phyloP scores from a whole-genome alignment of 2,797 vertebrate genomes.

The Cynopterus sphinx region DNA sequence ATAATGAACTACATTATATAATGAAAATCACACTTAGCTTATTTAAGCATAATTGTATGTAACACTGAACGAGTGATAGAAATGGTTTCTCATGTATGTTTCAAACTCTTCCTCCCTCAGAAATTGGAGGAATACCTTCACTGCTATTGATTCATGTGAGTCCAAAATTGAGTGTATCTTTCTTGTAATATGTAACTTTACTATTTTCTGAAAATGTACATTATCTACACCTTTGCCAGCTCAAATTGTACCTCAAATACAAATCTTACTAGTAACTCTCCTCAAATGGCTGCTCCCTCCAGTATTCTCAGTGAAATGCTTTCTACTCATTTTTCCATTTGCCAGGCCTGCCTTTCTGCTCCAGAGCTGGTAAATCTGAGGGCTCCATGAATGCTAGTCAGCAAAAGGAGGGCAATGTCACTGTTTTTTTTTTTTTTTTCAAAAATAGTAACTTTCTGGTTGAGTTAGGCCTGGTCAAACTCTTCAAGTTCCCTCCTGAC shows the following conservation, averaged over 20 bases:
- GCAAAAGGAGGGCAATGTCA: not conserved
- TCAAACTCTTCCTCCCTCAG: not conserved
- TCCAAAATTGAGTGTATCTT: not conserved
- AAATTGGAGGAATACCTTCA: not conserved
- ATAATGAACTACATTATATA: not conserved
- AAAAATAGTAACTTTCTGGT: not conserved
- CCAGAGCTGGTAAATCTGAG: not conserved
- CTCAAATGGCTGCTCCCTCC: not conserved
- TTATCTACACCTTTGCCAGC: not conserved
- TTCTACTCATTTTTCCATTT: not conserved
- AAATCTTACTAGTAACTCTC: not conserved
- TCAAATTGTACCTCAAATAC: not conserved
- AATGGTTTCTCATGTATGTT: not conserved
- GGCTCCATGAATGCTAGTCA: not conserved
- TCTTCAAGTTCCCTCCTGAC: not conserved
- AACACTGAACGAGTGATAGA: not conserved
- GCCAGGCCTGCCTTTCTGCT: not conserved
- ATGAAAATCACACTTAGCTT: not conserved
- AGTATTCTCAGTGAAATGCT: not conserved
- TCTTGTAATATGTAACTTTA: not conserved
- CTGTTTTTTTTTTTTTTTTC: not conserved
- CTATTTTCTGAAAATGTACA: not conserved
- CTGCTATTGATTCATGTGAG: not conserved
- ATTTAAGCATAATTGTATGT: not conserved
- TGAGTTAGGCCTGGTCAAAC: not conserved